A percentile compares a stretch with the other conserved stretches of the same genome.
Evolutionary conservation across 1,140 invertebrate genomes (phyloP).

Genomic region (Brachionus angularis): DNA sequence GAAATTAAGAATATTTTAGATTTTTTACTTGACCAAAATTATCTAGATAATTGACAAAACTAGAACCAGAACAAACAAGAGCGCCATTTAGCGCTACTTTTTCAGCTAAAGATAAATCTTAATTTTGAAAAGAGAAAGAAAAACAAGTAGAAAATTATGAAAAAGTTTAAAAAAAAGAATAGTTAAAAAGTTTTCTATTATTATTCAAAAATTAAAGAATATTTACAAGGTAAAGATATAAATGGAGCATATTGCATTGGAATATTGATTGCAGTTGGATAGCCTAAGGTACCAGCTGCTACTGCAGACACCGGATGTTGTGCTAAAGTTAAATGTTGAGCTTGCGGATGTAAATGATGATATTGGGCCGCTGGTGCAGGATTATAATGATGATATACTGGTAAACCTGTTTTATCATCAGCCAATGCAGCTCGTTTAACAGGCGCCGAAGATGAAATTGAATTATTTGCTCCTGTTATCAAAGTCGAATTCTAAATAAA

Average conservation of each 20-base stretch:
- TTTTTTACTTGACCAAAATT: too few relatives aligned
- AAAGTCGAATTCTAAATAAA: too few relatives aligned
- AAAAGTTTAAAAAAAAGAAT: neutral
- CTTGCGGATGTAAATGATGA: neutral
- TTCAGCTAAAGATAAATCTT: too few relatives aligned
- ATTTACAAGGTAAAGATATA: slow-evolving; percentile 31
- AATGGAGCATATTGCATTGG: slow-evolving; percentile 24
- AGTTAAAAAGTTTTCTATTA: too few relatives aligned
- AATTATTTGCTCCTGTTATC: too few relatives aligned
- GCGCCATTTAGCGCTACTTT: too few relatives aligned
- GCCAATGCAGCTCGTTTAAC: slow-evolving; percentile 7
- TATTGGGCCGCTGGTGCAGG: neutral
- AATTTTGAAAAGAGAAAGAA: too few relatives aligned
- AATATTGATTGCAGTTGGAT: slow-evolving; percentile 25
- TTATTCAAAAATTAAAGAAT: too few relatives aligned
- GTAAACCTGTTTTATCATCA: slow-evolving; percentile 32
- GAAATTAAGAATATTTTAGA: neutral
- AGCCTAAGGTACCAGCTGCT: neutral
- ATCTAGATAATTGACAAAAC: too few relatives aligned
- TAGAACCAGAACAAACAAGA: too few relatives aligned
- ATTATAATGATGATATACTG: slow-evolving; percentile 13
- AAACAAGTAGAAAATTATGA: too few relatives aligned
- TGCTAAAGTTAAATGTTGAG: slow-evolving; percentile 12
- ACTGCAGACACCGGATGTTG: slow-evolving; percentile 4
- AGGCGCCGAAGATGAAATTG: too few relatives aligned